Conservation (phyloP, 2,113 vertebrate species). For the Eubucco bourcierii region DNA sequence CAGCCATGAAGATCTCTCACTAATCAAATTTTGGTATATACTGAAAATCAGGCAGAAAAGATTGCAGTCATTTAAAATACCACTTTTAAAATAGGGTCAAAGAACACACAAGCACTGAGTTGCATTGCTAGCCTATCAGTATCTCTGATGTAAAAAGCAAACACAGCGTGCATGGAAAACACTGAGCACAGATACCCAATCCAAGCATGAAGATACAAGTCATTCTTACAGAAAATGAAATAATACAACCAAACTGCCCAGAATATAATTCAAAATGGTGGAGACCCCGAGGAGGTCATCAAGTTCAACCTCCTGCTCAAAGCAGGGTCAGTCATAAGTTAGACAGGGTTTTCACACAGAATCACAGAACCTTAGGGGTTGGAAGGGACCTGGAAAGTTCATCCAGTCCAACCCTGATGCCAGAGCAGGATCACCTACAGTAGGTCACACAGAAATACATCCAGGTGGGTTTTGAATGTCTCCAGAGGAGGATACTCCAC, state of each 20-base stretch:
- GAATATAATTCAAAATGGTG: not conserved
- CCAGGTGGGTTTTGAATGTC: too few species aligned
- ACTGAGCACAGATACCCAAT: not conserved
- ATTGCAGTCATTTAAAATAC: rapidly evolving
- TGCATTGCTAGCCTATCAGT: not conserved
- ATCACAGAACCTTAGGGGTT: too few species aligned
- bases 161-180: not conserved
- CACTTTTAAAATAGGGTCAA: not conserved
- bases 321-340: not conserved
- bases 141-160: not conserved
- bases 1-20: not conserved
- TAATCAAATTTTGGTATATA: not conserved
- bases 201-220: rapidly evolving
- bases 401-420: too few species aligned
- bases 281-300: not conserved
- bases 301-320: not conserved
- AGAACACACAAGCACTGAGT: not conserved
- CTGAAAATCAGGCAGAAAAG: not conserved
- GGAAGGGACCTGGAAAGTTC: too few species aligned
- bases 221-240: not conserved
- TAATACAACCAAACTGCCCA: not conserved
- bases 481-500: too few species aligned
- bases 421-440: too few species aligned
- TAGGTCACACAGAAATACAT: too few species aligned
- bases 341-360: not conserved